These are phyloP conservation scores for Alloplasta piceator DNA, from an alignment of 2,888 invertebrate genomes.

Conservation along the genomic window DNA sequence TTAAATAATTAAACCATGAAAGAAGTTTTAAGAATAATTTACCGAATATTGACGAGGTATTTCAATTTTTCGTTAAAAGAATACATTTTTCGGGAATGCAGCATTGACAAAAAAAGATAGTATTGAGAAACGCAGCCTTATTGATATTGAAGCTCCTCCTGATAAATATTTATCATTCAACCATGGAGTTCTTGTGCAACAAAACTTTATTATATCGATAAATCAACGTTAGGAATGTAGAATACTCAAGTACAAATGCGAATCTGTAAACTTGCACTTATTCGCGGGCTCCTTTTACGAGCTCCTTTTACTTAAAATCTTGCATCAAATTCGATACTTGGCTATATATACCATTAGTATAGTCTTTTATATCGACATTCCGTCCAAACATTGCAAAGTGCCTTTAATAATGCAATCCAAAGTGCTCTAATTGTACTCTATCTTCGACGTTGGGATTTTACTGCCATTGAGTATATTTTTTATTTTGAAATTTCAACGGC, in stretches of 20 bases:
- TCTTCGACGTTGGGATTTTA: constrained; percentile 2
- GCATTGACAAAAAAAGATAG: too few species aligned
- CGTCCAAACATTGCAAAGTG: constrained; percentile 63
- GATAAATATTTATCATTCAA: neutral
- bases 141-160: too few species aligned
- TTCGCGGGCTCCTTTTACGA: neutral
- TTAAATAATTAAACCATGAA: too few species aligned
- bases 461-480: constrained; percentile 6
- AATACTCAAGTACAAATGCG: constrained; percentile 44
- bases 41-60: too few species aligned
- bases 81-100: too few species aligned
- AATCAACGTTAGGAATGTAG: constrained; percentile 12
- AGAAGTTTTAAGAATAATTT: too few species aligned
- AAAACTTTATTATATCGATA: neutral
- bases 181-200: neutral
- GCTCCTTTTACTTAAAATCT: constrained; percentile 16
- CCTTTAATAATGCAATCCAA: constrained; percentile 56
- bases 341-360: constrained; percentile 57
- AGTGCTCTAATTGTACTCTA: constrained; percentile 30
- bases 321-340: constrained; percentile 23
- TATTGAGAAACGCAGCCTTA: too few species aligned
- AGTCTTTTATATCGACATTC: constrained; percentile 59
- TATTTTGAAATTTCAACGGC: too few species aligned
- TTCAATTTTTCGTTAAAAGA: too few species aligned
- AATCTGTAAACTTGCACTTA: constrained; percentile 40